Evolutionary conservation across 2,113 vertebrate genomes (phyloP), one percentile per base, ranked within the genome.

Genomic region (Odontesthes bonariensis): DNA sequence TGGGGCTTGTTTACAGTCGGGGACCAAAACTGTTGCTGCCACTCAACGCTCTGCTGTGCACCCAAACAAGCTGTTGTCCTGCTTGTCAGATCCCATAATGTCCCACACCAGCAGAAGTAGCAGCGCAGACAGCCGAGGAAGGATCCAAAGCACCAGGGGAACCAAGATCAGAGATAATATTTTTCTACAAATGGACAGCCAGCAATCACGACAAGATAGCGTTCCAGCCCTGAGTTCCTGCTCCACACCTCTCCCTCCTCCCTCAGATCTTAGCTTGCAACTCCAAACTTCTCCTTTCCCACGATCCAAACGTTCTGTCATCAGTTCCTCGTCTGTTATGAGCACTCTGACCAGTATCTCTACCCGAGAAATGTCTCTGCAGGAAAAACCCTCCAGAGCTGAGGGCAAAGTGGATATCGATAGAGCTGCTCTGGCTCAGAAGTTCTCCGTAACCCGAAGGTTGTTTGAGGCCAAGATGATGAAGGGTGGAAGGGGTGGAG

Each of bases 101-200:
- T 67, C 86, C 54, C 61, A 74, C 69, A 83, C 72, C 72, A 79
- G 73, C 77, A 69, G 69, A 42, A 82, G 77, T 46, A 42, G 31
- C 32, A 67, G 57, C 66, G 76, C 83, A 0, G 91, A 94, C 52
- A 88, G 85, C 63, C 90, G 95, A 82, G 95, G 95, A 17, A 94
- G 96, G 83, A 87, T 92, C 56, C 93, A 92, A 0, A 94, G 95
- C 83, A 94, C 92, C 69, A 94, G 96, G 61, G 96, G 96, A 33
- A 92, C 92, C 74, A 96, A 96, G 82, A 97, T 97, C 78, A 94
- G 95, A 88, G 96, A 94, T 27, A 97, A 93, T 78, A 96, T 97
- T 90, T 97, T 97, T 83, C 91, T 97, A 79, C 96, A 97, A 74
- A 97, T 97, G 96, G 96, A 97, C 83, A 90, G 90, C 78, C 94